phyloP scores from a whole-genome alignment of 2,888 invertebrate genomes.

The Ypsolopha scabrella region DNA sequence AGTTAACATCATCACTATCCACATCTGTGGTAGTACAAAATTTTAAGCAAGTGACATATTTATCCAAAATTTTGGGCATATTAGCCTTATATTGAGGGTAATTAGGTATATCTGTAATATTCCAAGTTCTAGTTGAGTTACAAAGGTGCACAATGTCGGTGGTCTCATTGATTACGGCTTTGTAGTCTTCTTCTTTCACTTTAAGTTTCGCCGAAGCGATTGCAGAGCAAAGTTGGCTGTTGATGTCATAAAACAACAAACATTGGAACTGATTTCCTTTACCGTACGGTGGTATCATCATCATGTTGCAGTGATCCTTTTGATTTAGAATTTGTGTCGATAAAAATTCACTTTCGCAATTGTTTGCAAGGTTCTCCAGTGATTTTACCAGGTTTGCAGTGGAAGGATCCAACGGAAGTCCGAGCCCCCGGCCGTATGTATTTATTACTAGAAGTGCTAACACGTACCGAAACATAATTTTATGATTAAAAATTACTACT shows the following conservation, averaged over 20 bases:
- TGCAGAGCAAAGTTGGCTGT: slow-evolving; percentile 36
- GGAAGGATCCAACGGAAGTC: slow-evolving; percentile 24
- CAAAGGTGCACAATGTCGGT: slow-evolving; percentile 34
- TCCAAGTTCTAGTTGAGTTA: slow-evolving; percentile 31
- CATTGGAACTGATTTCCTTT: slow-evolving; percentile 35
- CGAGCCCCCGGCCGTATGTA: slow-evolving; percentile 35
- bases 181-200: slow-evolving; percentile 21
- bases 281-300: slow-evolving; percentile 15
- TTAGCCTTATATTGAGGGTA: slow-evolving; percentile 21
- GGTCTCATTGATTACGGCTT: slow-evolving; percentile 22
- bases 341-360: slow-evolving; percentile 37
- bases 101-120: slow-evolving; percentile 24
- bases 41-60: slow-evolving; percentile 25
- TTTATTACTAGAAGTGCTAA: slow-evolving; percentile 36
- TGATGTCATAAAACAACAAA: slow-evolving; percentile 53
- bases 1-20: slow-evolving; percentile 31
- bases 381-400: slow-evolving; percentile 12
- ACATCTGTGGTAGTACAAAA: slow-evolving; percentile 33
- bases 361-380: slow-evolving; percentile 22
- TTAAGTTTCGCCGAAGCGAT: slow-evolving; percentile 20
- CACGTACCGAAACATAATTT: slow-evolving; percentile 10
- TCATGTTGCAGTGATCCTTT: slow-evolving; percentile 27
- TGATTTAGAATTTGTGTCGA: slow-evolving; percentile 26
- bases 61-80: background rate
- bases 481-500: too few species aligned